Evolutionary conservation across 2,113 vertebrate genomes (phyloP).

Genomic region (Elephantulus edwardii): DNA sequence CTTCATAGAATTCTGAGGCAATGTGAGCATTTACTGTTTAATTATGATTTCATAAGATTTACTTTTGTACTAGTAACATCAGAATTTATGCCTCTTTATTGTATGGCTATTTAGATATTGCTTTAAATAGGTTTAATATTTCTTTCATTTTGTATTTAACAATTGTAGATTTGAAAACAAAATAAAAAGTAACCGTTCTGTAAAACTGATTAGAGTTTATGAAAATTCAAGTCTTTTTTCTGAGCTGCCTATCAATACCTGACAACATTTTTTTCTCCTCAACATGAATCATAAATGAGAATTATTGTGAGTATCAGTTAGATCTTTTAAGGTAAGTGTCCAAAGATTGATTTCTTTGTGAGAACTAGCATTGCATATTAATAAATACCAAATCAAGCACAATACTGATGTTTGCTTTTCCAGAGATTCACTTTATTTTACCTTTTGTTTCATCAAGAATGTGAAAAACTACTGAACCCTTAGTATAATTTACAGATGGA

Average conservation of each 20-base stretch:
- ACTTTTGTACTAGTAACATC: not conserved
- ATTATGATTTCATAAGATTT: not conserved
- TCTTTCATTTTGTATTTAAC: not conserved
- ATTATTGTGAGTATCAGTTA: conserved; percentile 34
- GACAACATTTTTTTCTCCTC: not conserved
- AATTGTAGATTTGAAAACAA: not conserved
- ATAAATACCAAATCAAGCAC: conserved; percentile 13
- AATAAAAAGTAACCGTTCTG: not conserved
- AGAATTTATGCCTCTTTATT: not conserved
- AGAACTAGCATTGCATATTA: not conserved
- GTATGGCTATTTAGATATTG: not conserved
- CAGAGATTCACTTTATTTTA: conserved; percentile 25
- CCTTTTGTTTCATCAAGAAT: conserved; percentile 31
- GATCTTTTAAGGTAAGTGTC: conserved; percentile 3
- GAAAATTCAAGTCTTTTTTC: not conserved
- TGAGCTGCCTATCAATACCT: not conserved
- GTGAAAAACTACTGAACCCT: conserved; percentile 1
- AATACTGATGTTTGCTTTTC: conserved; percentile 15
- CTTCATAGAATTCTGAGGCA: not conserved
- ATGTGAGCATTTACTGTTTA: not conserved
- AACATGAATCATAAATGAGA: not conserved
- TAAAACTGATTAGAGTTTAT: not conserved
- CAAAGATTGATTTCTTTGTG: conserved; percentile 11
- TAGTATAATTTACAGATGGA: too few relatives aligned
- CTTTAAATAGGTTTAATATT: too few relatives aligned